Evolutionary conservation across 2,113 vertebrate species (phyloP), one percentile per base, ranked within the genome.

Genomic region (Todiramphus saurophagus): DNA sequence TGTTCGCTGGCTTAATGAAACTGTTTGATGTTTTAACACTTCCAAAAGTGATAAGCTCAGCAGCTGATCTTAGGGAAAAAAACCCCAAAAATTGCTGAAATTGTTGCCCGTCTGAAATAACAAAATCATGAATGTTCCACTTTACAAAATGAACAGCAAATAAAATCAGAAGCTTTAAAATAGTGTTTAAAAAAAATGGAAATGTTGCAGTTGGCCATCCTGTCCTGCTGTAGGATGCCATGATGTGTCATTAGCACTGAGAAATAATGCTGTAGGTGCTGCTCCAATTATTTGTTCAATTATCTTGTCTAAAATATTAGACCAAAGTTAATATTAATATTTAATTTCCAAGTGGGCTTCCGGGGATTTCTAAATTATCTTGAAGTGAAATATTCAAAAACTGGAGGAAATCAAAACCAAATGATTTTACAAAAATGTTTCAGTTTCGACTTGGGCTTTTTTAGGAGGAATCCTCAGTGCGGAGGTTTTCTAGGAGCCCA

Each of bases 11-110:
- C 43, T 75, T 77, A 87, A 90, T 70, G 84, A 91, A 93, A 66
- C 25, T 30, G 69, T 76, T 82, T 84, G 78, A 89, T 84, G 77
- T 43, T 89, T n/a, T 89, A 95, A 93, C 79, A 56, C 77, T 89
- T 87, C 37, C 5, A 27, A 44, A 82, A 59, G 27, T 46, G 16
- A 41, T 41, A 59, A 89, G 44, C 44, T 87, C 64, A 9, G 41
- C 76, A 68, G 39, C 25, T 74, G 76, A 89, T 77, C 81, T 50
- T 64, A 64, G 33, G 11, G 35, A 35, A 27, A 25, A 12, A 50
- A 53, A 53, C 14, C 14, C 50, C 23, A 25, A 25, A 58, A 66
- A 5, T 0, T 0, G 18, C 28, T 55, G 39, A 67, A 82, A 89
- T 72, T 23, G 7, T 72, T 92, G 53, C 69, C 81, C 50, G 79